phyloP scores from a whole-genome alignment of 2,888 invertebrate species.

The Macrophya alboannulata region DNA sequence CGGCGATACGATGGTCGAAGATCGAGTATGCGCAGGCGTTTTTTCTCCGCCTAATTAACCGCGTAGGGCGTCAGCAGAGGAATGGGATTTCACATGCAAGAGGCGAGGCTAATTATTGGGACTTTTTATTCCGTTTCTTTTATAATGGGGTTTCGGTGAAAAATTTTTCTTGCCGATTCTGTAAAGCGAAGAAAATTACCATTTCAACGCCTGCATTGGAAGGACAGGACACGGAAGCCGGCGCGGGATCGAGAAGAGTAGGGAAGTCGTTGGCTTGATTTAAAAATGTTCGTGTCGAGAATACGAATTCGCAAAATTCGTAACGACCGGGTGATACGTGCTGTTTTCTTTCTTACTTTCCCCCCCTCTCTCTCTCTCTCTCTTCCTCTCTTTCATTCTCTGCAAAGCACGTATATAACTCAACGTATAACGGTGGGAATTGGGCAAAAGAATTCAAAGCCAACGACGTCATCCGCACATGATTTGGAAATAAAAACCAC shows the following conservation, averaged over 20 bases:
- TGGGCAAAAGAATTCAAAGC: conserved; percentile 49
- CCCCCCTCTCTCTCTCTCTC: background rate
- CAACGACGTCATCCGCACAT: conserved; percentile 44
- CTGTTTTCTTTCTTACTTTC: background rate
- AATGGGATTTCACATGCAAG: conserved; percentile 22
- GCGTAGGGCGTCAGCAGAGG: background rate
- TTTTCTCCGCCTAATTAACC: conserved; percentile 39
- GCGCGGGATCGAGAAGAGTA: conserved; percentile 4
- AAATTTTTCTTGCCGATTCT: conserved; percentile 11
- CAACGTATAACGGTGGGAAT: conserved; percentile 51
- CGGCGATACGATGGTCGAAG: conserved; percentile 14
- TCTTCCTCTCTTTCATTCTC: background rate
- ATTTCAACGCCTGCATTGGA: conserved; percentile 23
- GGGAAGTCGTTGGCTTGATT: conserved; percentile 46
- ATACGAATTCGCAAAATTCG: conserved; percentile 39
- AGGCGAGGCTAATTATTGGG: conserved; percentile 27
- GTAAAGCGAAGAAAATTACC: conserved; percentile 4
- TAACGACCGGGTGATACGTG: conserved; percentile 48
- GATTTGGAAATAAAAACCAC: conserved; percentile 41
- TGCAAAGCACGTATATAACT: conserved; percentile 8
- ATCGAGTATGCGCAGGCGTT: conserved; percentile 26
- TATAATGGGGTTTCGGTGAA: conserved; percentile 15
- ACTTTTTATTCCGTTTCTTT: background rate
- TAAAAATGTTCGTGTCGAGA: conserved; percentile 49
- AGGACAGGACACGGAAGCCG: conserved; percentile 24